Conservation (phyloP, 2,113 vertebrate genomes). For the Cyanoderma ruficeps region DNA sequence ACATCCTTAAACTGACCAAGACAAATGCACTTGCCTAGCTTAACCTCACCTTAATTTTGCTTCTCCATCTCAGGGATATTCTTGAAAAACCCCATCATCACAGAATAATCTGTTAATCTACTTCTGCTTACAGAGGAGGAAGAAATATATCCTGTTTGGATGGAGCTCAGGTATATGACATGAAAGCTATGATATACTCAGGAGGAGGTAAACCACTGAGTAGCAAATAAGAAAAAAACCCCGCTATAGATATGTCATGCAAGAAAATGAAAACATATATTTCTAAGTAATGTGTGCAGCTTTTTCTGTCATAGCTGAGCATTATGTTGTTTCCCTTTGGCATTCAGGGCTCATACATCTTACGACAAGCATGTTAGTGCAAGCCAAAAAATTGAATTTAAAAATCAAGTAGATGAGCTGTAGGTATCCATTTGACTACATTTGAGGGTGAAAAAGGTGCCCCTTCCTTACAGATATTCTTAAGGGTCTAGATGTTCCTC, state of each 20-base stretch:
- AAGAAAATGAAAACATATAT: background rate
- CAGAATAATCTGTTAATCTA: background rate
- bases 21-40: background rate
- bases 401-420: background rate
- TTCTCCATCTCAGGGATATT: background rate
- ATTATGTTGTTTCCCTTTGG: background rate
- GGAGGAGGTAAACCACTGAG: background rate
- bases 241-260: background rate
- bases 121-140: background rate
- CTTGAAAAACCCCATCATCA: background rate
- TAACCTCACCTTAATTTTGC: background rate
- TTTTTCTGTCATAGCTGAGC: background rate
- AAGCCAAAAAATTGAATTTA: background rate
- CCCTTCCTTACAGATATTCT: constrained; percentile 23
- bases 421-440: constrained; percentile 1
- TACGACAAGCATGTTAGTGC: background rate
- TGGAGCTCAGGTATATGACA: background rate
- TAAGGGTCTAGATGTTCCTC: background rate
- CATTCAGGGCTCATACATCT: background rate
- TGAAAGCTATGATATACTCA: background rate
- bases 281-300: background rate
- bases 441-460: background rate
- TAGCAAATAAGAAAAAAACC: background rate
- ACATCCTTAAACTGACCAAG: background rate
- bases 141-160: background rate